These are phyloP conservation scores for Morpho deidamia DNA, from an alignment of 2,888 invertebrate species.

Conservation along the genomic window DNA sequence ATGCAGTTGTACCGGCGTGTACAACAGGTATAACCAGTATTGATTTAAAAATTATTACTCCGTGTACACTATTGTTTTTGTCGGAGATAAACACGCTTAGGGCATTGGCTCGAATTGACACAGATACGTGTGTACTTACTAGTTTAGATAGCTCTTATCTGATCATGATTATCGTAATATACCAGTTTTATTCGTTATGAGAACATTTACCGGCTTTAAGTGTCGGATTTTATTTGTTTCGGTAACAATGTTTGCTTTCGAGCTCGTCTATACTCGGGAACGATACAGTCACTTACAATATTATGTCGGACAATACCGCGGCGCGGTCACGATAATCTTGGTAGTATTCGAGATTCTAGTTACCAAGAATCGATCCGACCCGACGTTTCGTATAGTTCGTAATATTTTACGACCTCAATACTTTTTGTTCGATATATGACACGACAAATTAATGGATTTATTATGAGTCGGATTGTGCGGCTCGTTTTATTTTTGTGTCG, in stretches of 20 bases:
- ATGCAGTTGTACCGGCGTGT: constrained; percentile 48
- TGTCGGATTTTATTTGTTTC: neutral
- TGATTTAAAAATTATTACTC: constrained; percentile 13
- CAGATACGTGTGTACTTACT: constrained; percentile 10
- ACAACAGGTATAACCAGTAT: constrained; percentile 25
- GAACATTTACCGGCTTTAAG: constrained; percentile 11
- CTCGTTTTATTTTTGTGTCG: constrained; percentile 64
- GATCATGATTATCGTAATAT: constrained; percentile 20
- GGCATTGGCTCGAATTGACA: constrained; percentile 13
- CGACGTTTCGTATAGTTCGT: constrained; percentile 45
- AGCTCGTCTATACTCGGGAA: constrained; percentile 40
- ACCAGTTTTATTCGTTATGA: constrained; percentile 13
- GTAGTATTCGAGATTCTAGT: constrained; percentile 57
- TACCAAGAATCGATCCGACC: constrained; percentile 53
- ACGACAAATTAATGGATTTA: constrained; percentile 79
- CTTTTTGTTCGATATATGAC: constrained; percentile 69
- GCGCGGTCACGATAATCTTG: constrained; percentile 60
- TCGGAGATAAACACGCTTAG: constrained; percentile 13
- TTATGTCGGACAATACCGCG: constrained; percentile 62
- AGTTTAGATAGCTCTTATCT: constrained; percentile 16
- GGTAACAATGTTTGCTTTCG: constrained; percentile 25
- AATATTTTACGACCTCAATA: constrained; percentile 50
- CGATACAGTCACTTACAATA: constrained; percentile 60
- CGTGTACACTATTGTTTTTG: constrained; percentile 8
- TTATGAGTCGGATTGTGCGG: constrained; percentile 68